A percentile compares a stretch with the other conserved stretches of the same genome.
phyloP scores from a whole-genome alignment of 64 coral and sea anemone species.

The Stichodactyla mertensii region DNA sequence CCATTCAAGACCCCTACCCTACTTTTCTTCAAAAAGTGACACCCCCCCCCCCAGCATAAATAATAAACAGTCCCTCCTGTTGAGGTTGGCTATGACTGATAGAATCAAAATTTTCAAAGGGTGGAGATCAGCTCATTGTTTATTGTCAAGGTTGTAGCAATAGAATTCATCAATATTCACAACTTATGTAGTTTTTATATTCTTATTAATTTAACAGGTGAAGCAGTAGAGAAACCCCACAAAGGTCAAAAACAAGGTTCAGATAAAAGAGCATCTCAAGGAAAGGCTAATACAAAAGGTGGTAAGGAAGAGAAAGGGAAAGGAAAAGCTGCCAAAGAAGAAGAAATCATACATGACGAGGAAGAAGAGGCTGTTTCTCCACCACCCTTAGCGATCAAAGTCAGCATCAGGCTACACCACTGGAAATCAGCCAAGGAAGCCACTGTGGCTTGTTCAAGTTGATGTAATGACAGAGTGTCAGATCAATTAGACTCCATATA shows the following conservation, averaged over 20 bases:
- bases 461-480: not conserved
- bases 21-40: too few species aligned
- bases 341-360: slow-evolving; percentile 46
- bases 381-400: slow-evolving; percentile 50
- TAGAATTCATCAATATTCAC: too few species aligned
- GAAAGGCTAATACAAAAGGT: slow-evolving; percentile 41
- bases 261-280: slow-evolving; percentile 36
- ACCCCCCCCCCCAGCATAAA: too few species aligned
- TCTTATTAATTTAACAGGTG: not conserved
- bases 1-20: too few species aligned
- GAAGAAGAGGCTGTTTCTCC: slow-evolving; percentile 41
- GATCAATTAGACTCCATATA: not conserved
- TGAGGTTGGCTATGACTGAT: too few species aligned
- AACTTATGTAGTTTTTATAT: not conserved
- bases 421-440: slow-evolving; percentile 93
- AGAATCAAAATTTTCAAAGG: too few species aligned
- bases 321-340: slow-evolving; percentile 56
- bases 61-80: too few species aligned
- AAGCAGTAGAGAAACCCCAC: slow-evolving; percentile 33
- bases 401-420: slow-evolving; percentile 52
- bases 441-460: not conserved
- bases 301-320: slow-evolving; percentile 50
- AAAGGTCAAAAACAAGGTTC: slow-evolving; percentile 50
- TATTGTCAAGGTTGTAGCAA: too few species aligned
- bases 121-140: too few species aligned